phyloP scores from a whole-genome alignment of 2,797 vertebrate species.

The Todus mexicanus region DNA sequence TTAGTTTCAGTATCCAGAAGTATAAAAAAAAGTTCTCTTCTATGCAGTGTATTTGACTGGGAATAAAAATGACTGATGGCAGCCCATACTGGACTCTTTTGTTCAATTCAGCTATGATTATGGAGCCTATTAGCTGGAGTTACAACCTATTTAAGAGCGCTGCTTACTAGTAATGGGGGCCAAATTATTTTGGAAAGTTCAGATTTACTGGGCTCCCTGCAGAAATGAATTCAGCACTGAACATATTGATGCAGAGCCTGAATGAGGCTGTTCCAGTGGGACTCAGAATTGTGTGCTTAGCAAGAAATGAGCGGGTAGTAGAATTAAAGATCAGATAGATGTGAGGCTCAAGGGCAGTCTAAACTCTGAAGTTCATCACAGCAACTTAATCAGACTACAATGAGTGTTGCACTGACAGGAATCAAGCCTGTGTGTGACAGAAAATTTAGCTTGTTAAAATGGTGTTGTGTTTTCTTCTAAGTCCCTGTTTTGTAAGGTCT shows the following conservation, averaged over 20 bases:
- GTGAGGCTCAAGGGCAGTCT: slow-evolving; percentile 73
- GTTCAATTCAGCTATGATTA: slow-evolving; percentile 75
- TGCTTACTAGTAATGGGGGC: slow-evolving; percentile 79
- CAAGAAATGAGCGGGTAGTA: slow-evolving; percentile 67
- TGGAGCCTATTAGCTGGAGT: slow-evolving; percentile 79
- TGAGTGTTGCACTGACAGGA: slow-evolving; percentile 44
- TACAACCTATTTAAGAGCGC: slow-evolving; percentile 80
- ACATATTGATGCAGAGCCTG: slow-evolving; percentile 73
- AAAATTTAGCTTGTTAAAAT: slow-evolving; percentile 54
- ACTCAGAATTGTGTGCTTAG: slow-evolving; percentile 70
- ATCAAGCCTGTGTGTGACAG: slow-evolving; percentile 17
- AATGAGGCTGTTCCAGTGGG: slow-evolving; percentile 59
- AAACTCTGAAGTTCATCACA: slow-evolving; percentile 78
- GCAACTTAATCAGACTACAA: slow-evolving; percentile 72
- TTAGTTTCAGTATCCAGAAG: slow-evolving; percentile 57
- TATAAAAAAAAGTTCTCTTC: slow-evolving; percentile 52
- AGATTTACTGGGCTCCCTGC: slow-evolving; percentile 74
- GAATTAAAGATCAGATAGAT: slow-evolving; percentile 77
- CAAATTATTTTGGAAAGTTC: slow-evolving; percentile 83
- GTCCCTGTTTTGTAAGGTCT: not conserved
- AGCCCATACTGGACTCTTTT: slow-evolving; percentile 71
- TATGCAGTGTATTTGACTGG: slow-evolving; percentile 65
- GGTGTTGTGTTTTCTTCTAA: slow-evolving; percentile 5
- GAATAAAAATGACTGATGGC: slow-evolving; percentile 77
- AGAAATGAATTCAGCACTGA: slow-evolving; percentile 76